A percentile compares a stretch with the other conserved stretches of the same genome.
These are phyloP conservation scores for Hippotragus niger DNA, from an alignment of 2,113 vertebrate species.

Conservation along the genomic window DNA sequence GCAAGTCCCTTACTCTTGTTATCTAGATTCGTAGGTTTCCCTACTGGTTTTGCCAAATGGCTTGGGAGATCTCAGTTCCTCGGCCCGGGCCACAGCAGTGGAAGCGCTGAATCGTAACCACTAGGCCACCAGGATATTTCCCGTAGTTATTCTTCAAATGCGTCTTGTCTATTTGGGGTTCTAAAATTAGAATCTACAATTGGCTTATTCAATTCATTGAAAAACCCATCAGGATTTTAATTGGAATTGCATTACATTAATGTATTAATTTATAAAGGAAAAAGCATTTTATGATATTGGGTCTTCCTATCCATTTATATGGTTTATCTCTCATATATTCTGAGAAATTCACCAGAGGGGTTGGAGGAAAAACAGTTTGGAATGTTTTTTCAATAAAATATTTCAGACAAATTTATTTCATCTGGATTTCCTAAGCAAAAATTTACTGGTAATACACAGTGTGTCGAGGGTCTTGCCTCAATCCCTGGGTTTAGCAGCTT, in stretches of 20 bases:
- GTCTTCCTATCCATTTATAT: neutral
- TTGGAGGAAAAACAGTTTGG: neutral
- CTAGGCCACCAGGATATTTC: neutral
- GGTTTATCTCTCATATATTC: neutral
- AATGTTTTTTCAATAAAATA: neutral
- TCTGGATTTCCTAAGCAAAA: neutral
- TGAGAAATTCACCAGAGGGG: neutral
- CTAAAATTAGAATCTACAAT: neutral
- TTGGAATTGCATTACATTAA: neutral
- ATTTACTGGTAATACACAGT: neutral
- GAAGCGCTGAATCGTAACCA: neutral
- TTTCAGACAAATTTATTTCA: neutral
- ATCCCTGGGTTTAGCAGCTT: neutral
- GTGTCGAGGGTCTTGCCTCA: neutral
- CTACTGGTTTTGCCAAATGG: neutral
- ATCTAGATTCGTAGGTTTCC: neutral
- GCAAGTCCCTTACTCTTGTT: neutral
- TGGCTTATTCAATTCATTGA: neutral
- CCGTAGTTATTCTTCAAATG: neutral
- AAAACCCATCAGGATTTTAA: neutral
- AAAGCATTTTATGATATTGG: neutral
- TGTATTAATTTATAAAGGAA: neutral
- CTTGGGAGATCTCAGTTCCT: neutral
- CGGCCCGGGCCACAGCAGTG: neutral
- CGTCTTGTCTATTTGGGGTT: neutral